Percentiles rank a stretch among this genome's conserved stretches.
Conservation (phyloP, 2,797 vertebrate species). For the Intellagama lesueurii region DNA sequence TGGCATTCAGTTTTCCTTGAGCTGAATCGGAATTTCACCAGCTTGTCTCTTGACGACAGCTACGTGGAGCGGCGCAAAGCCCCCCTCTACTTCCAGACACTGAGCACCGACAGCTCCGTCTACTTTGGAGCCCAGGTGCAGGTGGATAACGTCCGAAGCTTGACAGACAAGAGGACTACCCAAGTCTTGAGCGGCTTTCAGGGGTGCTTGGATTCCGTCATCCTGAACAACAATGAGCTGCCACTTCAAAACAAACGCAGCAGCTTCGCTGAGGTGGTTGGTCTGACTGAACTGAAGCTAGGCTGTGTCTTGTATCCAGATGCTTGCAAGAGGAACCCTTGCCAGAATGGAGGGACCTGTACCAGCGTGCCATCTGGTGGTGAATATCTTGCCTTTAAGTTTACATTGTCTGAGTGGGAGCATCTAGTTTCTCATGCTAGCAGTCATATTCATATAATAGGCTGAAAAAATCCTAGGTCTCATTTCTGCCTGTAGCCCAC, state of each 20-base stretch:
- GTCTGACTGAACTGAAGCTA: conserved; percentile 92
- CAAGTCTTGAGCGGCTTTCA: conserved; percentile 91
- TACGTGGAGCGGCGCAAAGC: conserved; percentile 91
- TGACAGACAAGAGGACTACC: conserved; percentile 84
- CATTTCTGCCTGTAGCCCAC: background rate
- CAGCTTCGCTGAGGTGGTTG: conserved; percentile 92
- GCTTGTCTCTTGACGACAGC: conserved; percentile 92
- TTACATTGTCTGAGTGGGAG: background rate
- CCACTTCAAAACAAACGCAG: conserved; percentile 95
- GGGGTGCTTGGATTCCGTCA: conserved; percentile 94
- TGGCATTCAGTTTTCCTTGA: conserved; percentile 96
- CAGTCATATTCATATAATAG: conserved; percentile 4
- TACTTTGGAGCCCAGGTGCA: conserved; percentile 95
- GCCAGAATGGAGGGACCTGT: conserved; percentile 92
- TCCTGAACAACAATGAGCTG: conserved; percentile 91
- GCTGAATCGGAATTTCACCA: conserved; percentile 92
- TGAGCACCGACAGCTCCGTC: conserved; percentile 85
- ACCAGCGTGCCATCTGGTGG: conserved; percentile 89
- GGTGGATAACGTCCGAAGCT: conserved; percentile 83
- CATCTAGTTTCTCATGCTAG: conserved; percentile 36
- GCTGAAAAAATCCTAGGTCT: conserved; percentile 44
- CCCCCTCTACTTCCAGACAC: conserved; percentile 81
- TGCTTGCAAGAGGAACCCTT: conserved; percentile 88
- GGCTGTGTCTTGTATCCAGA: conserved; percentile 95
- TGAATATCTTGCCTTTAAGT: conserved; percentile 71